Base-by-base conservation (phyloP, 1,140 invertebrate species). In the Cherax quadricarinatus region DNA sequence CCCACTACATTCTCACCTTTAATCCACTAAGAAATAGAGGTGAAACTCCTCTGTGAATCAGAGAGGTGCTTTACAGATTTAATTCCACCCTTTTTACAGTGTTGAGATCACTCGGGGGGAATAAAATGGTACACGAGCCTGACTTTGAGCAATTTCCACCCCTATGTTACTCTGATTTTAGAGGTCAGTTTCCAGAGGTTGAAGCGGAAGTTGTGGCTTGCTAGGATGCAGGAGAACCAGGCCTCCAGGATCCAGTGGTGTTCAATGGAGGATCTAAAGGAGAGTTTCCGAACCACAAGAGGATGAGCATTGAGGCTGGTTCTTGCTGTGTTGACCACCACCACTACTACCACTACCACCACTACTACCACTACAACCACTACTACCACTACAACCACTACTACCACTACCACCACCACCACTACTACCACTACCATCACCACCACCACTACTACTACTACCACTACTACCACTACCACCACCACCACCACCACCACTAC, bases 171-270 rank as follows among this genome's bases (percentile, higher is more conserved):
- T 7, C 4, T 4, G 62, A 73, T 12, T 7, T 73, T 18, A 24
- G 70, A n/a, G 18, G 70, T 24, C 24, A 18, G 1, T 24, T 73
- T 30, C 70, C n/a, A 5, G 7, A 24, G 6, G 18, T 18, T 70
- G 10, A 4, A 16, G 62, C 7, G 9, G 62, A 60, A 18, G 62
- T 70, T 70, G 16, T 70, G 62, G 62, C 62, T 9, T 70, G 21
- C 10, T 70, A 70, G 10, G 21, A 70, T 4, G 21, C 62, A 18
- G 4, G 16, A 70, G 12, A 18, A 21, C 30, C 57, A 53, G n/a
- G 53, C 57, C 82, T 0, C 82, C 53, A 21, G 21, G 62, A 84
- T 84, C 82, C 82, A 84, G 82, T 84, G 53, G 30, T 84, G 82
- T 84, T 84, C 82, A 84, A 84, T 84, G 30, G 82, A 57, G n/a